phyloP scores from a whole-genome alignment of 2,888 invertebrate genomes.

The Selenia dentaria region DNA sequence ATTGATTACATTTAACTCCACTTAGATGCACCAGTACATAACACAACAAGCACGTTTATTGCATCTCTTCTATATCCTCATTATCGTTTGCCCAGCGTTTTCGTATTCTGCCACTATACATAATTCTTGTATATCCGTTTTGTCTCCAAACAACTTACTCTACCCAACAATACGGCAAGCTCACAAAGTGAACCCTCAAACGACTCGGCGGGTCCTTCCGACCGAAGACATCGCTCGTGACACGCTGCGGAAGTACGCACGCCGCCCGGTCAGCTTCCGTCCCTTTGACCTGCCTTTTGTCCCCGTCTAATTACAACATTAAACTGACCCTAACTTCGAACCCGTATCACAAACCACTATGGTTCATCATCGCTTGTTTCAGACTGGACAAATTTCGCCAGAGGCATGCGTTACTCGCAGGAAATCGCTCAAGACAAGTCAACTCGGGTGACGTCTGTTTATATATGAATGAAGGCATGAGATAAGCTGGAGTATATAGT shows the following conservation, averaged over 20 bases:
- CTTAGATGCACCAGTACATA: too few species aligned
- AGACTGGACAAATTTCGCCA: conserved; percentile 37
- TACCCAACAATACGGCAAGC: conserved; percentile 35
- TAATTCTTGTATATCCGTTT: too few species aligned
- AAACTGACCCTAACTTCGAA: conserved; percentile 32
- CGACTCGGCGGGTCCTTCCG: conserved; percentile 51
- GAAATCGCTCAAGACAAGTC: conserved; percentile 64
- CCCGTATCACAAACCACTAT: conserved; percentile 39
- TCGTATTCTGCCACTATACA: too few species aligned
- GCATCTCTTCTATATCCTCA: too few species aligned
- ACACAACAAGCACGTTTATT: too few species aligned
- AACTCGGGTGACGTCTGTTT: conserved; percentile 45
- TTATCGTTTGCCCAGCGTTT: too few species aligned
- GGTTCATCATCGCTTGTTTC: conserved; percentile 42
- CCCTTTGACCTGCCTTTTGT: conserved; percentile 74
- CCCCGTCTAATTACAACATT: conserved; percentile 67
- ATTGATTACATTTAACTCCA: too few species aligned
- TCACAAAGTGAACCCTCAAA: conserved; percentile 44
- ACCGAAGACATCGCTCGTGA: conserved; percentile 61
- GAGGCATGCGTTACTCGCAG: conserved; percentile 53
- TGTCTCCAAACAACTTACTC: conserved; percentile 26
- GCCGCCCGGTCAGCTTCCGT: conserved; percentile 76
- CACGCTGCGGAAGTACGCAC: conserved; percentile 65
- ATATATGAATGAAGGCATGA: conserved; percentile 37
- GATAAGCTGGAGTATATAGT: conserved; percentile 29